Conservation (phyloP, 2,797 vertebrate species). For the Gymnoscopelus microlampas region DNA sequence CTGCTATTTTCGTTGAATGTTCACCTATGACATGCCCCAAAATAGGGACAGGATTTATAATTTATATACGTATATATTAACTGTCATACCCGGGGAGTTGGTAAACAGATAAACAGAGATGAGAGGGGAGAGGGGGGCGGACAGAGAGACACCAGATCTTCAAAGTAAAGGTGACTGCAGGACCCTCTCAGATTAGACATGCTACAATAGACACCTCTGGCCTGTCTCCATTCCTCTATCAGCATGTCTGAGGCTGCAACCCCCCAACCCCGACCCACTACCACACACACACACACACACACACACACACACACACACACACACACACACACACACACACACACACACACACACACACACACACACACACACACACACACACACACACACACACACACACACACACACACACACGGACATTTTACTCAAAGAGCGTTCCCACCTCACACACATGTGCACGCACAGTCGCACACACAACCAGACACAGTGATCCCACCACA, state of each 20-base stretch:
- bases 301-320: conserved; percentile 24
- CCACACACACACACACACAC: not conserved
- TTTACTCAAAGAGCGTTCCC: too few relatives aligned
- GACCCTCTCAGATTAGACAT: conserved; percentile 49
- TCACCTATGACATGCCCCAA: too few relatives aligned
- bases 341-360: conserved; percentile 32
- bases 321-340: conserved; percentile 22
- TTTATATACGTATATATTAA: not conserved
- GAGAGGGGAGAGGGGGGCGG: not conserved
- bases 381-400: conserved; percentile 22
- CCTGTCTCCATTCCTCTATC: conserved; percentile 31
- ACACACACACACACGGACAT: not conserved
- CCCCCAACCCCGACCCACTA: conserved; percentile 2
- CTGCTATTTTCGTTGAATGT: too few relatives aligned
- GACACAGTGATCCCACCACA: conserved; percentile 1
- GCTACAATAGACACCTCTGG: conserved; percentile 20
- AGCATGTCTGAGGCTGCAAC: conserved; percentile 39
- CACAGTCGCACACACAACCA: conserved; percentile 15
- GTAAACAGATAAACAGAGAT: conserved; percentile 16
- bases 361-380: conserved; percentile 40
- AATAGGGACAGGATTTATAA: too few relatives aligned
- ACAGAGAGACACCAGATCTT: conserved; percentile 31
- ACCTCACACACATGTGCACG: conserved; percentile 4
- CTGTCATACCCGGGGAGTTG: not conserved
- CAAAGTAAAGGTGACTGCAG: conserved; percentile 41